phyloP scores from a whole-genome alignment of 1,140 invertebrate genomes.

The Rhopalosiphum maidis region DNA sequence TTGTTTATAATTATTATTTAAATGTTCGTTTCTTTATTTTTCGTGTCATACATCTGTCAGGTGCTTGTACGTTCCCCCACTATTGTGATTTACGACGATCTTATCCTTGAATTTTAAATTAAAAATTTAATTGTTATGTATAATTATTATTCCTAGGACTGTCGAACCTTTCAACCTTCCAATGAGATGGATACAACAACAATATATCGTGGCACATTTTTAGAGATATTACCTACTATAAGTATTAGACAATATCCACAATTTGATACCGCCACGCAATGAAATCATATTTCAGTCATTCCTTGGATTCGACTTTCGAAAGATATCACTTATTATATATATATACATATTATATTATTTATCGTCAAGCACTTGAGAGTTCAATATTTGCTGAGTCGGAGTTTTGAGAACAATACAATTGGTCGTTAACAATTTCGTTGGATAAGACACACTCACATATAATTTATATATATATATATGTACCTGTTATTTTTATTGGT shows the following conservation, averaged over 20 bases:
- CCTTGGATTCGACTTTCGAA: not conserved
- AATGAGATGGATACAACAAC: not conserved
- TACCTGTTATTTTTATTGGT: not conserved
- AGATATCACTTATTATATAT: not conserved
- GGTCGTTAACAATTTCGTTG: conserved; percentile 11
- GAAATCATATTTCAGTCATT: not conserved
- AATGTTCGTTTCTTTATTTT: not conserved
- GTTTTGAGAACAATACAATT: conserved; percentile 34
- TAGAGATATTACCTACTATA: no score
- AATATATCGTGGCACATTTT: not conserved
- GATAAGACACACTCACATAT: not conserved
- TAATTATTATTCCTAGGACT: not conserved
- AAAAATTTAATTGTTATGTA: not conserved
- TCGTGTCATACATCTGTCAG: not conserved
- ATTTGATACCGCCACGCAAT: not conserved
- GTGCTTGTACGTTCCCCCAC: not conserved
- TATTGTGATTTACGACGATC: not conserved
- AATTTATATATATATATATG: not conserved
- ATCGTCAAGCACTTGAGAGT: not conserved
- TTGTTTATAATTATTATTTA: not conserved
- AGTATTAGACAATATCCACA: not conserved
- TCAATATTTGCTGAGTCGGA: not conserved
- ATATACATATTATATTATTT: not conserved
- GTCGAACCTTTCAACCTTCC: not conserved
- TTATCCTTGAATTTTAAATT: not conserved